Conservation (phyloP, 2,888 invertebrate genomes). For the Diaprepes abbreviatus region DNA sequence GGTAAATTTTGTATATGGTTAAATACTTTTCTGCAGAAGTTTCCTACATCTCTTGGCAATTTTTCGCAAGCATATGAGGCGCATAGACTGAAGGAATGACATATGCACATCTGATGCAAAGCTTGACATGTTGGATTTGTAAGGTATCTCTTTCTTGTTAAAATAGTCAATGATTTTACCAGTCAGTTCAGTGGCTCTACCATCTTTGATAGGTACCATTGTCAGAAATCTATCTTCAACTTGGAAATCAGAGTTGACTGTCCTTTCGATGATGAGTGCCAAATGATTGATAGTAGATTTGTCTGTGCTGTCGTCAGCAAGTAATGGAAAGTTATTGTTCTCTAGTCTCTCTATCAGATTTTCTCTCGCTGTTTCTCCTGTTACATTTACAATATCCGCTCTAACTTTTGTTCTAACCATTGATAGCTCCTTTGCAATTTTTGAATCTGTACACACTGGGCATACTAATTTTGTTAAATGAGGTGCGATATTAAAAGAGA, state of each 20-base stretch:
- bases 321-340: neutral
- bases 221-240: constrained; percentile 30
- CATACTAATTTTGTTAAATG: no score
- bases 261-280: constrained; percentile 7
- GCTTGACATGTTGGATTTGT: constrained; percentile 46
- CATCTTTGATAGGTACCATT: constrained; percentile 9
- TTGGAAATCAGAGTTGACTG: neutral
- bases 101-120: constrained; percentile 56
- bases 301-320: constrained; percentile 5
- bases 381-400: neutral
- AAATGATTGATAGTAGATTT: constrained; percentile 21
- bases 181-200: constrained; percentile 6
- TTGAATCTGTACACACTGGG: neutral
- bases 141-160: constrained; percentile 33
- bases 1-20: neutral
- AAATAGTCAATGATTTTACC: neutral
- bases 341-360: neutral
- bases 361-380: neutral
- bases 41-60: constrained; percentile 53
- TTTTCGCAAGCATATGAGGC: constrained; percentile 55
- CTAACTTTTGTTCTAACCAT: neutral
- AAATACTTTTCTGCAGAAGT: neutral
- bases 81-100: constrained; percentile 56
- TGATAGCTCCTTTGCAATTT: neutral
- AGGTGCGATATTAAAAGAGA: no score